A percentile compares a stretch with the other conserved stretches of the same genome.
These are phyloP conservation scores for Seriola quinqueradiata DNA, from an alignment of 2,113 vertebrate genomes.

Conservation along the genomic window DNA sequence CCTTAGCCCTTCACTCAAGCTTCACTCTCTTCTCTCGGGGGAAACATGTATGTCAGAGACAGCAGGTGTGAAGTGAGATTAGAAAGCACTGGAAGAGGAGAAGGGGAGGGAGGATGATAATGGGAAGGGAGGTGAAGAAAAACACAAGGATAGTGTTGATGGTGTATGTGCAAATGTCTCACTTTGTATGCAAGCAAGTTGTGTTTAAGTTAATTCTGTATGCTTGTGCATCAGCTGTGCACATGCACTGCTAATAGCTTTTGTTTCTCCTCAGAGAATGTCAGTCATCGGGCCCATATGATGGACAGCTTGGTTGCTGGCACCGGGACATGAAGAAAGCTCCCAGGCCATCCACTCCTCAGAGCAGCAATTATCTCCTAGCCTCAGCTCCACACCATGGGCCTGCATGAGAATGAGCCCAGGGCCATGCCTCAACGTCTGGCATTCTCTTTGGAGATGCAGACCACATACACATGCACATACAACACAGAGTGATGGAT, in stretches of 20 bases:
- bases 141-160: constrained; percentile 59
- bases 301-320: constrained; percentile 78
- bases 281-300: constrained; percentile 64
- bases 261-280: constrained; percentile 74
- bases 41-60: constrained; percentile 75
- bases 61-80: constrained; percentile 84
- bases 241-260: constrained; percentile 72
- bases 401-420: constrained; percentile 79
- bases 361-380: constrained; percentile 80
- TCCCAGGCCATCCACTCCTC: constrained; percentile 77
- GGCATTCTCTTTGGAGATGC: constrained; percentile 65
- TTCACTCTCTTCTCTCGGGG: constrained; percentile 66
- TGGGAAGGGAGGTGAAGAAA: constrained; percentile 57
- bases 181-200: constrained; percentile 65
- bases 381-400: constrained; percentile 74
- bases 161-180: constrained; percentile 37
- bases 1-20: constrained; percentile 70
- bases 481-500: constrained; percentile 40
- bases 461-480: constrained; percentile 60
- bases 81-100: constrained; percentile 71
- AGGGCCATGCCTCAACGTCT: constrained; percentile 67
- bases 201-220: constrained; percentile 65
- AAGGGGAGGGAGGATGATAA: constrained; percentile 57
- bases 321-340: constrained; percentile 69
- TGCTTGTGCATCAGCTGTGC: constrained; percentile 71